These are phyloP conservation scores for Dendrocopos noguchii DNA, from an alignment of 2,113 vertebrate genomes.

Conservation along the genomic window DNA sequence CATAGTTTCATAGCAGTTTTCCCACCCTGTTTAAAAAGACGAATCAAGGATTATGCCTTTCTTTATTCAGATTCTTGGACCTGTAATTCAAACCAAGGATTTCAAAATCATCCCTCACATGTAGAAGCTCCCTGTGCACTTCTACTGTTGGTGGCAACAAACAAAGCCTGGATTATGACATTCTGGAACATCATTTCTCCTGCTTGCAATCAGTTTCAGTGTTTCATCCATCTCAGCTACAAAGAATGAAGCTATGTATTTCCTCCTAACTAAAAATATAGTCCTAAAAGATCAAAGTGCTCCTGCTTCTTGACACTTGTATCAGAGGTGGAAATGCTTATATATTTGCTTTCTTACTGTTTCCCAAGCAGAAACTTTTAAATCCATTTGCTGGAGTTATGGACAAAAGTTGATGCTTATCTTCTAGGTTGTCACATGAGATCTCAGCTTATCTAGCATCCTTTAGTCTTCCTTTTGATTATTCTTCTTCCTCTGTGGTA, in stretches of 20 bases:
- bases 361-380: neutral
- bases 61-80: neutral
- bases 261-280: neutral
- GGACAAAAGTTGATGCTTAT: slow-evolving; percentile 34
- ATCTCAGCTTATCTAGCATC: slow-evolving; percentile 16
- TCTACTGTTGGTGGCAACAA: neutral
- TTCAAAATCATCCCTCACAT: neutral
- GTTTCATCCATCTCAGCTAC: neutral
- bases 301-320: neutral
- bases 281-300: neutral
- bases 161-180: neutral
- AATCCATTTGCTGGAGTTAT: neutral
- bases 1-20: neutral
- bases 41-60: neutral
- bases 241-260: neutral
- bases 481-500: slow-evolving; percentile 65
- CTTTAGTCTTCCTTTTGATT: slow-evolving; percentile 18
- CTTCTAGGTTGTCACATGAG: slow-evolving; percentile 46
- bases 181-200: neutral
- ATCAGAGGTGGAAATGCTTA: neutral
- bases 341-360: neutral
- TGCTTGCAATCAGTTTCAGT: neutral
- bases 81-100: neutral
- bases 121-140: neutral
- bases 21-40: neutral